Evolutionary conservation across 2,888 invertebrate species (phyloP).

Genomic region (Andrena haemorrhoa): DNA sequence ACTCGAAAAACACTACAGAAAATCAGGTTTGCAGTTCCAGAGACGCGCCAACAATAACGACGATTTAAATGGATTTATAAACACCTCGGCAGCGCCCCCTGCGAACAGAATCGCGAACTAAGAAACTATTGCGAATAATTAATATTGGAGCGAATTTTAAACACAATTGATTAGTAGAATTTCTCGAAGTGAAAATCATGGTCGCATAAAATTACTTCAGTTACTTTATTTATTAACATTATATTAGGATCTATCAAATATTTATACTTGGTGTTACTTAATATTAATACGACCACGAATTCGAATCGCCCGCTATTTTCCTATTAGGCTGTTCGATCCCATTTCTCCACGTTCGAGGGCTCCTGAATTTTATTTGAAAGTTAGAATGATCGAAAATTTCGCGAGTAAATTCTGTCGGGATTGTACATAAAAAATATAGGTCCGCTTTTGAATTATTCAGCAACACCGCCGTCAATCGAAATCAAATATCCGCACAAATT

Average conservation of each 20-base stretch:
- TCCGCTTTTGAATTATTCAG: constrained; percentile 4
- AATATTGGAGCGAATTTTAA: neutral
- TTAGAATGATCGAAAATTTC: constrained; percentile 16
- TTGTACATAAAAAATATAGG: constrained; percentile 20
- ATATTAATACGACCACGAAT: constrained; percentile 27
- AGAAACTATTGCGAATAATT: neutral
- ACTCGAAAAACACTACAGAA: neutral
- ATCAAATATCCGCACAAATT: constrained; percentile 59
- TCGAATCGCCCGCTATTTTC: constrained; percentile 3
- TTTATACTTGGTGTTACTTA: constrained; percentile 28
- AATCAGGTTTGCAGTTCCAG: neutral
- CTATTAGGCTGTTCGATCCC: constrained; percentile 21
- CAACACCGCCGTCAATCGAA: constrained; percentile 20
- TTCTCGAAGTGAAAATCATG: constrained; percentile 5
- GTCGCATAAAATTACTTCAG: constrained; percentile 36
- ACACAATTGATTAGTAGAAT: neutral
- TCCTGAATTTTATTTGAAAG: neutral
- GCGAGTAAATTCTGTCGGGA: neutral
- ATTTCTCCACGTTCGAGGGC: neutral
- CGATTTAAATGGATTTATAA: neutral
- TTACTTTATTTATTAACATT: constrained; percentile 54
- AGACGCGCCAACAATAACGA: neutral
- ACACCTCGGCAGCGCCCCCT: neutral
- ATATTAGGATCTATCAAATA: constrained; percentile 42
- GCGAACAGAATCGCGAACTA: neutral